Evolutionary conservation across 2,797 vertebrate genomes (phyloP), one percentile per base, ranked within the genome.

Genomic region (Labroides dimidiatus): DNA sequence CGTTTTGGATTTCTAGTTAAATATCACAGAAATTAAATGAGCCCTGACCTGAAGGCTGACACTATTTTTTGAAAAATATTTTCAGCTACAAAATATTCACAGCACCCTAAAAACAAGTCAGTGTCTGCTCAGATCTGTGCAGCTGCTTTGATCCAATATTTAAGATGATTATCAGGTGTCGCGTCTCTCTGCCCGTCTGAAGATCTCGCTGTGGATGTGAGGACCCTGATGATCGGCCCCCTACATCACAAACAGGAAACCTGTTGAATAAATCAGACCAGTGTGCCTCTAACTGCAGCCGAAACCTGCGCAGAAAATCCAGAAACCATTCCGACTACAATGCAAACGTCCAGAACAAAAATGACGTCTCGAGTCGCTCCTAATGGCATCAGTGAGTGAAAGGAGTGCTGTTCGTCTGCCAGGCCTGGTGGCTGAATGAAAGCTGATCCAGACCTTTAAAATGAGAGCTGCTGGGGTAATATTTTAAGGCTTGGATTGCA

Each of bases 401-500:
- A 87, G 78, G 81, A 77, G 66, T 20, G 72, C 84, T 91, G 90
- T 90, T 85, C 17, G 72, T 75, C 66, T 85, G 89, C 89, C 90
- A 91, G 84, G 64, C 27, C 72, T 44, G 68, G 66, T 81, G 85
- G 84, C 77, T 72, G 63, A 75, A 87, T 55, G 77, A 84, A 84
- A 85, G 50, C 70, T 44, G 72, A 85, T 84, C 84, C 76, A 85
- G 77, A 69, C 72, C 64, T 77, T 89, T 82, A 82, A 33, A 87
- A 89, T 64, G 67, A 74, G 43, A 82, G 69, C 63, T 64, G 67
- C 74, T 74, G 78, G 69, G 70, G 67, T 82, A 79, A 89, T 85
- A 82, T 87, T 89, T 86, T 86, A 89, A 79, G 79, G 78, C 68
- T 87, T 89, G 86, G 83, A 77, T 89, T 80, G 71, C 64, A 66